Evolutionary conservation across 1,140 invertebrate genomes (phyloP).

Genomic region (Brachionus plicatilis): DNA sequence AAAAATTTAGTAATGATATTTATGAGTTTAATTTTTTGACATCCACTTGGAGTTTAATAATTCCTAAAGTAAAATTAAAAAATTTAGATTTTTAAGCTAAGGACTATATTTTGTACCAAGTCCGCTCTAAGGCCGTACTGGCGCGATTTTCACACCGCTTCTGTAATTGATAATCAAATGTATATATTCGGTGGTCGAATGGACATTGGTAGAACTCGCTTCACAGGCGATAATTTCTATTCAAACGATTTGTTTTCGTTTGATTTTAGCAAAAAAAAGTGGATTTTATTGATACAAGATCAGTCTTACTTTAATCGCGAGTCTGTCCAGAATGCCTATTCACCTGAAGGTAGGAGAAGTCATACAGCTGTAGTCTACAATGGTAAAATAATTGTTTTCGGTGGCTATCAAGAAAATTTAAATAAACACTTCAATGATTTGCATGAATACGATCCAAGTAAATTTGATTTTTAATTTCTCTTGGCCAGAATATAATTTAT

Average conservation of each 20-base stretch:
- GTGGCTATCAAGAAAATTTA: constrained; percentile 71
- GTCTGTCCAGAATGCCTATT: constrained; percentile 50
- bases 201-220: constrained; percentile 64
- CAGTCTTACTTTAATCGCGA: constrained; percentile 65
- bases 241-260: constrained; percentile 30
- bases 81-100: neutral
- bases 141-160: constrained; percentile 80
- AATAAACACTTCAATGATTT: constrained; percentile 76
- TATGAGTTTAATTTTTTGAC: constrained; percentile 1
- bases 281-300: constrained; percentile 67
- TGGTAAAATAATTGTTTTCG: constrained; percentile 74
- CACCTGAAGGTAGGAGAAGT: constrained; percentile 70
- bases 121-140: constrained; percentile 60
- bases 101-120: neutral
- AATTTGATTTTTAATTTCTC: constrained; percentile 13
- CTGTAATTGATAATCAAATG: constrained; percentile 67
- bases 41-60: neutral
- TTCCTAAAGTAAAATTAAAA: constrained; percentile 20
- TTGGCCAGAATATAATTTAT: too few relatives aligned
- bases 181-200: constrained; percentile 77
- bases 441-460: constrained; percentile 64
- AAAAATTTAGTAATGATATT: constrained; percentile 17
- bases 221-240: constrained; percentile 29
- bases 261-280: constrained; percentile 67
- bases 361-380: constrained; percentile 79